Evolutionary conservation across 2,797 vertebrate species (phyloP), one percentile per base, ranked within the genome.

Genomic region (Tadarida brasiliensis): DNA sequence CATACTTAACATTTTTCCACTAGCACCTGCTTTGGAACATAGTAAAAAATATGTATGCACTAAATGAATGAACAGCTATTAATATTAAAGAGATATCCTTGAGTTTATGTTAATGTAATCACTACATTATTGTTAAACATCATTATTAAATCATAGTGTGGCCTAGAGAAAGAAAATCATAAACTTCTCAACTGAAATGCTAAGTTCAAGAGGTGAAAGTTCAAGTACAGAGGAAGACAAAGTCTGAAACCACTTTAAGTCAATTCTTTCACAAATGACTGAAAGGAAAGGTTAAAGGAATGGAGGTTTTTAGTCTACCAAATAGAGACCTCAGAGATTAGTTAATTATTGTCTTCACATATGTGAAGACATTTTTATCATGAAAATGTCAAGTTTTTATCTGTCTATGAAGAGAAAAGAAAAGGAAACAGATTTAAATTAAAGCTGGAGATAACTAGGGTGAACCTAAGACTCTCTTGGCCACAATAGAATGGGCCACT

Each of bases 351-450:
- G 54, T 92, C 84, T 96, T 97, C 86, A 93, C 73, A 95, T 95
- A 91, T 94, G 77, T 94, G 67, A 95, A 87, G 67, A 94, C 11
- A 92, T 91, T 97, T 95, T 94, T 93, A 94, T 93, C 76, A 70
- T 90, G 93, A 96, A 96, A 97, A 97, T 95, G 92, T 95, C 97
- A 97, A 90, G 67, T 61, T 95, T 88, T 95, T 95, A 91, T 95
- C 91, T 91, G 59, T 81, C 80, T 87, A n/a, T 76, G 61, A 94
- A 93, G 70, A n/a, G 0, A 7, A 76, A 91, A 94, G 44, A 88
- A 94, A 96, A 96, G 85, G 74, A 97, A 95, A 90, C n/a, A 67
- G 14, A 87, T 74, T 96, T 95, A 96, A 96, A 94, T 95, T 91
- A 87, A 96, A 96, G 67, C 56, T 87, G 6, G 67, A 94, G 67